Base-by-base conservation (phyloP, 2,888 invertebrate species). In the Cryptocephalus primarius region DNA sequence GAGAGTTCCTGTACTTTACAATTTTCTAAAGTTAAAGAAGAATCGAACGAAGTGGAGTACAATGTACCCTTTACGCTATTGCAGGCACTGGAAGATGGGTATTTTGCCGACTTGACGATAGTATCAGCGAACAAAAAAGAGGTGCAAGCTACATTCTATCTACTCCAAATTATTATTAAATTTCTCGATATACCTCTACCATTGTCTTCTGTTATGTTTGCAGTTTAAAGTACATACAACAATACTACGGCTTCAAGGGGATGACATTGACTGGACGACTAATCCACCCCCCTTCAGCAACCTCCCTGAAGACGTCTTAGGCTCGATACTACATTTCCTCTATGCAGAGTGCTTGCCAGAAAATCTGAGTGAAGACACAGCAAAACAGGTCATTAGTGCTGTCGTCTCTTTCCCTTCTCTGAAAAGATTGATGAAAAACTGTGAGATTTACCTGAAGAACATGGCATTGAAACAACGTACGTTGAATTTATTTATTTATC, bases 331-430 rank as follows among this genome's bases (percentile, higher is more conserved):
- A 14, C 77, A 82, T 64, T 83, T 75, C 67, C 65, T 82, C 32
- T 83, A 83, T 59, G 73, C 79, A 1, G 80, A 82, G 61, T 78
- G 80, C 55, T 66, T 83, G 56, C 78, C 82, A 33, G 66, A 72
- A 13, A 75, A 75, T 46, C 64, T 82, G 55, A 73, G 74, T 10
- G 79, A 79, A 60, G 72, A 73, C 31, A 75, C 77, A 8, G 80
- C 79, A 22, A 70, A 72, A 46, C 73, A 74, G 54, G 75, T 81
- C 48, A 73, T 80, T 14, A 65, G 69, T 48, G 69, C 70, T 39
- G 68, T 75, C 13, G 72, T 75, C 40, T 71, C 73, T 9, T 75
- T 79, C 58, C 72, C 75, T 2, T 77, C 77, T 43, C 71, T 82
- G 50, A 67, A 66, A 31, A 74, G 74, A 51, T 72, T 83, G 54